Evolutionary conservation across 2,888 invertebrate genomes (phyloP).

Genomic region (Lucinisca nassula): DNA sequence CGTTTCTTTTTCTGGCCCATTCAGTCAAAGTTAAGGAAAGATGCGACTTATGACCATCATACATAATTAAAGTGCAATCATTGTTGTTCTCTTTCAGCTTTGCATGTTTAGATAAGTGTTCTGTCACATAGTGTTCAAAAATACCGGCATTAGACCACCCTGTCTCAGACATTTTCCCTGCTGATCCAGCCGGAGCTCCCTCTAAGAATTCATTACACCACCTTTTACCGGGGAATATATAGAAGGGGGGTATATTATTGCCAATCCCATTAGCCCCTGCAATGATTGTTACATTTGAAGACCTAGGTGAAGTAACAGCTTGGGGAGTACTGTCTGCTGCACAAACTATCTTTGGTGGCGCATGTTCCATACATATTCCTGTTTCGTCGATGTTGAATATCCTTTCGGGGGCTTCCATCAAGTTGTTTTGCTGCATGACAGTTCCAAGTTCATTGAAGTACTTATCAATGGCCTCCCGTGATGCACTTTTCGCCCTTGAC

Average conservation of each 20-base stretch:
- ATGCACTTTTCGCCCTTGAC: conserved; percentile 43
- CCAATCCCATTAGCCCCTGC: no score
- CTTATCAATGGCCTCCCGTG: conserved; percentile 30
- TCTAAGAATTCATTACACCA: no score
- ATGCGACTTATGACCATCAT: conserved; percentile 53
- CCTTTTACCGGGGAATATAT: no score
- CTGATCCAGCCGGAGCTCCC: no score
- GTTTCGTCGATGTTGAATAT: conserved; percentile 63
- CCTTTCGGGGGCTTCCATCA: conserved; percentile 34
- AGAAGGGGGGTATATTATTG: no score
- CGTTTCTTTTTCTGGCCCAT: conserved; percentile 55
- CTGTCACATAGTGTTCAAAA: no score
- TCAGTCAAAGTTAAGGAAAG: conserved; percentile 33
- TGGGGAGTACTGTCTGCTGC: conserved; percentile 25
- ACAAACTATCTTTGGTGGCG: conserved; percentile 55
- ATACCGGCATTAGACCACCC: no score
- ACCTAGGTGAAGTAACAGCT: conserved; percentile 37
- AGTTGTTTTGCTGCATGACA: conserved; percentile 18
- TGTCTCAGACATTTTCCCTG: no score
- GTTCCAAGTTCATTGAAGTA: conserved; percentile 43
- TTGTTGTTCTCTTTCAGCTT: conserved; percentile 9
- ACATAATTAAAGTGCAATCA: conserved; percentile 34
- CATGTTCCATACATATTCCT: conserved; percentile 51
- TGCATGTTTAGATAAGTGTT: no score
- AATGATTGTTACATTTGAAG: conserved; percentile 47